phyloP scores from a whole-genome alignment of 2,888 invertebrate species.

The Standfussiana lucernea region DNA sequence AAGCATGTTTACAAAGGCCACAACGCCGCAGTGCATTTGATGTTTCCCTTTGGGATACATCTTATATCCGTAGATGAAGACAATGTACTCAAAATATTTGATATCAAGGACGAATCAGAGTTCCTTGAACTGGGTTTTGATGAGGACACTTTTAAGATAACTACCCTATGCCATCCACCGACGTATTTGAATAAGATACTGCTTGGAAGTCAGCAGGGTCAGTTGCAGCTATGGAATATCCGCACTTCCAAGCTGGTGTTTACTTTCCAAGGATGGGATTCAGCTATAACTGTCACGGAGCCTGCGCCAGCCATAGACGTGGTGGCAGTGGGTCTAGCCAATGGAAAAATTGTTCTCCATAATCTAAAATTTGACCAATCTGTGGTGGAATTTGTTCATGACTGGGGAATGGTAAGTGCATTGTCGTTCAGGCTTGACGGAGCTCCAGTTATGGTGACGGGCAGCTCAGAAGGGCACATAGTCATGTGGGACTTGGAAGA shows the following conservation, averaged over 20 bases:
- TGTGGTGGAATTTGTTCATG: slow-evolving; percentile 96
- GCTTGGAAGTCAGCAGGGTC: slow-evolving; percentile 96
- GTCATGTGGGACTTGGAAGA: slow-evolving; percentile 98
- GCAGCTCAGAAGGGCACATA: slow-evolving; percentile 95
- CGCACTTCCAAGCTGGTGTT: slow-evolving; percentile 94
- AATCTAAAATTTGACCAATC: slow-evolving; percentile 96
- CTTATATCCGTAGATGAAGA: slow-evolving; percentile 95
- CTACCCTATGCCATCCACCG: slow-evolving; percentile 96
- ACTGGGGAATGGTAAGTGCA: slow-evolving; percentile 96
- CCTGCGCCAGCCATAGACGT: slow-evolving; percentile 98
- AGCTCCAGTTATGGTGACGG: slow-evolving; percentile 96
- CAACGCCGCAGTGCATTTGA: slow-evolving; percentile 92
- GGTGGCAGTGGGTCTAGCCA: slow-evolving; percentile 95
- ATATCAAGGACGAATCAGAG: slow-evolving; percentile 93
- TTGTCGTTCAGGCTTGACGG: slow-evolving; percentile 97
- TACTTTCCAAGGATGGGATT: slow-evolving; percentile 94
- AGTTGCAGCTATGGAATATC: slow-evolving; percentile 97
- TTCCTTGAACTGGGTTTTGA: slow-evolving; percentile 93
- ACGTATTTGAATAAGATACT: slow-evolving; percentile 98
- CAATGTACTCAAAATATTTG: slow-evolving; percentile 95
- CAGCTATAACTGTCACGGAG: slow-evolving; percentile 93
- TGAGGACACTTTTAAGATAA: slow-evolving; percentile 93
- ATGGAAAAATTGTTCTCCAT: slow-evolving; percentile 96
- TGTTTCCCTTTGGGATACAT: slow-evolving; percentile 96
- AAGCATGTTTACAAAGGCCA: slow-evolving; percentile 96